Evolutionary conservation across 2,797 vertebrate species (phyloP), one percentile per base, ranked within the genome.

Genomic region (Microctenopoma lineatum): DNA sequence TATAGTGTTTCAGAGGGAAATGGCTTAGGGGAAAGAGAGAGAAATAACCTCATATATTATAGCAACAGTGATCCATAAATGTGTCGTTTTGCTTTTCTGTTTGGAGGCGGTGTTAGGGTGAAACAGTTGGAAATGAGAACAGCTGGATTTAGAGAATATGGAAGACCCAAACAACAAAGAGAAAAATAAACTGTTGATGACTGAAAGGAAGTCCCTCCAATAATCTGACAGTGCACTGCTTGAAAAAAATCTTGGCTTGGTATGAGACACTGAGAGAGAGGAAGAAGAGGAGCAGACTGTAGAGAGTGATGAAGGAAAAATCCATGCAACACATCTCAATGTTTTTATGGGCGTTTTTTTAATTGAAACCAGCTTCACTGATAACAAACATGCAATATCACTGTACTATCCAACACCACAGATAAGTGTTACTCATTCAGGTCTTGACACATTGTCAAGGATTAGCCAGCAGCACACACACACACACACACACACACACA

Each of bases 311-410:
- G 87, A 79, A 82, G 79, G 80, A 89, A 90, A 84, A 89, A 87
- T 85, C 64, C 87, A 91, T 90, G 87, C 87, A 89, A 89, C 84
- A 92, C 81, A 76, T 87, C 80, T 84, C 70, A 82, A 87, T 86
- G 85, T 86, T 89, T 91, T 90, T 79, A 85, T 87, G 85, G 77
- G 73, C 62, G 73, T 87, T 89, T 87, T 32, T 94, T 93, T 91
- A 96, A 97, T 96, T 96, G 93, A 96, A 96, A 94, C 94, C 96
- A 96, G 93, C 93, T 94, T 95, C 96, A 96, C 94, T 94, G 96
- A 96, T 94, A 94, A 93, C 93, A 96, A 95, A 97, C 97, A 98
- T 98, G 97, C 97, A 97, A 93, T 92, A 95, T 96, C 95, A 97
- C 95, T 95, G 94, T 97, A 98, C 96, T 96, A 96, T 89, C 94